Conservation (phyloP, 1,140 invertebrate genomes). For the Sarcophaga bullata region DNA sequence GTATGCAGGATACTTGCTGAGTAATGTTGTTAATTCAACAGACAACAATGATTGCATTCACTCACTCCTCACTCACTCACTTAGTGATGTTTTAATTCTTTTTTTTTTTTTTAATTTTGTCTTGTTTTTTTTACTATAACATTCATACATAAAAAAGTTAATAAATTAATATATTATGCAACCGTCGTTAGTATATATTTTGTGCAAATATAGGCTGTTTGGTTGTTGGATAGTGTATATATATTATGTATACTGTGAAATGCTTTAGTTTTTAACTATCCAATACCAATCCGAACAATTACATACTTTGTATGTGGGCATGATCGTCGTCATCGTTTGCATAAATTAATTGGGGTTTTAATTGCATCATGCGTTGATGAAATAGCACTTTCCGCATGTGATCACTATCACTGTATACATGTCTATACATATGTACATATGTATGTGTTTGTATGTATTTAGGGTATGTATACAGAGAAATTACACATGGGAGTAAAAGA, state of each 20-base stretch:
- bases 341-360: conserved; percentile 37
- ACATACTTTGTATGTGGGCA: conserved; percentile 28
- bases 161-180: too few relatives aligned
- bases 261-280: too few relatives aligned
- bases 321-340: conserved; percentile 18
- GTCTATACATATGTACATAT: background rate
- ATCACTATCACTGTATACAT: conserved; percentile 6
- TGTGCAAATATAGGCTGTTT: too few relatives aligned
- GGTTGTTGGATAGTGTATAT: too few relatives aligned
- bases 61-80: background rate
- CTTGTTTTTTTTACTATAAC: background rate
- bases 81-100: too few relatives aligned
- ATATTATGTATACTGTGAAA: too few relatives aligned
- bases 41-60: background rate
- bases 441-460: background rate
- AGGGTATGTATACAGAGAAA: too few relatives aligned
- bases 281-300: too few relatives aligned
- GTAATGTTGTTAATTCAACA: background rate
- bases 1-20: background rate
- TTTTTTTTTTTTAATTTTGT: background rate
- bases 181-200: too few relatives aligned
- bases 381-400: conserved; percentile 40
- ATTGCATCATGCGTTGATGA: conserved; percentile 40
- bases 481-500: background rate
- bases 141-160: background rate